Evolutionary conservation across 2,888 invertebrate genomes (phyloP).

Genomic region (Neria commutata): DNA sequence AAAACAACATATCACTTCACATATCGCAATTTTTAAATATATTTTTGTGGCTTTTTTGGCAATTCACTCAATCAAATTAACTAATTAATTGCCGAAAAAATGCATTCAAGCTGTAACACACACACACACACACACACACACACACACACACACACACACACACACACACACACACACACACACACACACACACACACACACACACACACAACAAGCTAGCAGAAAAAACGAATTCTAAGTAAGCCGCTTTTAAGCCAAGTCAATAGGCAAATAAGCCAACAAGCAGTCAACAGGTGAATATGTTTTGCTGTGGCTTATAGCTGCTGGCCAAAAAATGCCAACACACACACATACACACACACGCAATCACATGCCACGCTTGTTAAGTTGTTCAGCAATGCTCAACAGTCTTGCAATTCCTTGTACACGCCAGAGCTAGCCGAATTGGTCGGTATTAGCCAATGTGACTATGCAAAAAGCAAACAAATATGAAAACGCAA

Average conservation of each 20-base stretch:
- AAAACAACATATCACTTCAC: background rate
- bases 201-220: background rate
- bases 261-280: conserved; percentile 30
- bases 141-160: no score
- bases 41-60: no score
- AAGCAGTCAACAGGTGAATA: background rate
- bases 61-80: conserved; percentile 18
- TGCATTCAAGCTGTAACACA: conserved; percentile 3
- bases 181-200: conserved; percentile 1
- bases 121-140: conserved; percentile 3
- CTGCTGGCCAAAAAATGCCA: background rate
- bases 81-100: conserved; percentile 50
- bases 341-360: background rate
- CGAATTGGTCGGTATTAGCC: no score
- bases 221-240: conserved; percentile 4
- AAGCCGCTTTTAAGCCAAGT: conserved; percentile 34
- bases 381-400: no score
- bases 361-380: no score
- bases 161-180: background rate
- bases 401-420: no score
- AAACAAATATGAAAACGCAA: no score
- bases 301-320: background rate
- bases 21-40: no score
- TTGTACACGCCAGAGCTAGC: no score
- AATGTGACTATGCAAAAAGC: no score